Base-by-base conservation (phyloP, 2,113 vertebrate genomes). In the Euleptes europaea region DNA sequence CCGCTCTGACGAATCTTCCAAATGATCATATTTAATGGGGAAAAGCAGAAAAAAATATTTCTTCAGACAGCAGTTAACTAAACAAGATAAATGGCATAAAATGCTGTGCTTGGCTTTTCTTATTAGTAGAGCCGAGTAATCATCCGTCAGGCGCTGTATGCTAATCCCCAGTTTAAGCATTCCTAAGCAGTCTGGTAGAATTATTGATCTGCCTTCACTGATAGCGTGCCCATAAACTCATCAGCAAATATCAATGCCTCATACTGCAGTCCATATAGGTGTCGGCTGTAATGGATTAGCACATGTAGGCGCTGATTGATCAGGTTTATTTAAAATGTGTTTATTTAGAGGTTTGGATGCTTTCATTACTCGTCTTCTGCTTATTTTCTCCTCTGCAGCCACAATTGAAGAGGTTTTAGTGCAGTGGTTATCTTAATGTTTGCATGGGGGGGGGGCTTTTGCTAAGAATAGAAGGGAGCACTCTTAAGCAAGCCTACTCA, bases 161-260 rank as follows among this genome's bases (percentile, higher is more conserved):
- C 19, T 87, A 40, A 71, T 76, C 28, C 78, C 1, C 44, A 71
- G 88, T 78, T 17, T 42, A 92, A 79, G 35, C 74, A 86, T 90
- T 90, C 71, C 44, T 86, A 0, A 1, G 1, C 60, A 28, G 1
- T 73, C n/a, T 86, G 35, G 86, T 87, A 17, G 88, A 90, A 79
- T 1, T 90, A 94, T 90, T 88, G 86, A 92, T 89, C 67, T 66
- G 23, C 3, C 66, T 90, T 70, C 90, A 91, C 8, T 84, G 74
- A 88, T 88, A 38, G 67, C n/a, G 81, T 78, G 78, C 17, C 31
- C 11, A 83, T 86, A 80, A 77, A 87, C 2, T 92, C 78, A 91
- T 89, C n/a, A 83, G 51, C 11, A 94, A 92, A 88, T 90, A 88
- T 49, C 0, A 0, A 1, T 86, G n/a, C 80, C 63, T 92, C 78